Conservation (phyloP, 2,113 vertebrate genomes). For the Oncorhynchus clarkii region DNA sequence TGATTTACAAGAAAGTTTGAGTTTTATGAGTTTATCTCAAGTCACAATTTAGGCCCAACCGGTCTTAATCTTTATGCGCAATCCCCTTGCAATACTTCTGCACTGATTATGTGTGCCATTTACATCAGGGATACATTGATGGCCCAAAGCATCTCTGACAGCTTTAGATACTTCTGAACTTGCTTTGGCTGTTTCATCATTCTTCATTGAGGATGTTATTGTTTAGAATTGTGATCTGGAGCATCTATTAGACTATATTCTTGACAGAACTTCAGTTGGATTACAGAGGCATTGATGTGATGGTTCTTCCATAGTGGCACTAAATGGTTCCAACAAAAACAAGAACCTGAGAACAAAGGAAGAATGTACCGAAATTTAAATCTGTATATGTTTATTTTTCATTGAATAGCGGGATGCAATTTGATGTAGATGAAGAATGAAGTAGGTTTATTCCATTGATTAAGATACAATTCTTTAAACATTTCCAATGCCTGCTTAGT, state of each 20-base stretch:
- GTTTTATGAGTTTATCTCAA: not conserved
- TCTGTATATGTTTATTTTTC: too few relatives aligned
- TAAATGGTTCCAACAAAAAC: too few relatives aligned
- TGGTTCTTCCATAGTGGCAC: not conserved
- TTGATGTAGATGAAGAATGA: constrained; percentile 34
- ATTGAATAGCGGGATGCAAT: constrained; percentile 15
- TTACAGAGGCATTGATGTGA: not conserved
- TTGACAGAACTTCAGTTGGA: not conserved
- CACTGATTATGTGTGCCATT: not conserved
- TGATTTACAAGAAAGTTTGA: too few relatives aligned
- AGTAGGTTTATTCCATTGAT: constrained; percentile 29
- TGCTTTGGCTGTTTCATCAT: not conserved
- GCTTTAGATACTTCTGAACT: not conserved
- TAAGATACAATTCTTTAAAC: constrained; percentile 10
- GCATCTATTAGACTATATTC: not conserved
- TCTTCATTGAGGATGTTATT: not conserved
- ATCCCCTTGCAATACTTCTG: not conserved
- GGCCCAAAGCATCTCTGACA: not conserved
- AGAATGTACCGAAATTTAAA: constrained; percentile 14
- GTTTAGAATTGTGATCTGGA: not conserved
- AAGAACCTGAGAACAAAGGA: constrained; percentile 4
- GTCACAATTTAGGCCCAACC: too few relatives aligned
- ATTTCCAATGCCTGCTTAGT: not conserved
- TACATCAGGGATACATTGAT: not conserved
- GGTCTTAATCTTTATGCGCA: not conserved